These are phyloP conservation scores for Drosophila paranaensis DNA, from an alignment of 2,888 invertebrate genomes.

Conservation along the genomic window DNA sequence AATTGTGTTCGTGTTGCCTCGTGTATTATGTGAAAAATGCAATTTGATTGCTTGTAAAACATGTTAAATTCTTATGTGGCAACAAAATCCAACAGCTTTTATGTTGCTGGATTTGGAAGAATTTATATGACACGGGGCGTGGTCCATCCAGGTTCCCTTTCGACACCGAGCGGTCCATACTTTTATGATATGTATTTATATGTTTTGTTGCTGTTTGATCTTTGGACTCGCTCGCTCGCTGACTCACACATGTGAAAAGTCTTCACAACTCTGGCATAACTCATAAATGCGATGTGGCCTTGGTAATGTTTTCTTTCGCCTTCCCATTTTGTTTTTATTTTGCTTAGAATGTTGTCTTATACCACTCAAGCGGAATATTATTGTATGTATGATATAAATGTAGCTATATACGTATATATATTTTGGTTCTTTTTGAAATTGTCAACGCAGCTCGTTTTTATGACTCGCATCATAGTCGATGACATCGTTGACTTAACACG, in stretches of 20 bases:
- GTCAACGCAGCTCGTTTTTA: constrained; percentile 53
- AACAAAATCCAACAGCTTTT: constrained; percentile 55
- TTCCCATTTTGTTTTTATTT: constrained; percentile 9
- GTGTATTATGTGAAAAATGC: constrained; percentile 83
- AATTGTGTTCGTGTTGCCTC: constrained; percentile 17
- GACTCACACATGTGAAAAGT: constrained; percentile 26
- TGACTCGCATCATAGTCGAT: constrained; percentile 39
- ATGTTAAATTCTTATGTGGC: constrained; percentile 74
- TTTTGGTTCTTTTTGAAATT: constrained; percentile 31
- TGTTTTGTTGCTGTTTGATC: constrained; percentile 44
- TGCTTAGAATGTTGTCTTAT: constrained; percentile 37
- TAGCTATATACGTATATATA: background rate
- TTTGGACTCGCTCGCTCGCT: constrained; percentile 24
- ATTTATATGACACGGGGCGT: constrained; percentile 71
- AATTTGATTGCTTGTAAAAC: constrained; percentile 83
- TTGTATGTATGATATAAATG: constrained; percentile 31
- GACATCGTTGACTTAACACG: constrained; percentile 49
- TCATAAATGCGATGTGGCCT: constrained; percentile 32
- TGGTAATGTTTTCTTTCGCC: constrained; percentile 23
- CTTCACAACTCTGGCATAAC: constrained; percentile 22
- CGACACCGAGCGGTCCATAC: constrained; percentile 26
- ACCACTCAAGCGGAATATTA: constrained; percentile 43
- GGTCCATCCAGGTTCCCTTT: constrained; percentile 40
- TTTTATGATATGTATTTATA: constrained; percentile 53
- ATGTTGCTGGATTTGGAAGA: constrained; percentile 64